These are phyloP conservation scores for Bilobella aurantiaca DNA, from an alignment of 1,140 invertebrate genomes.

Conservation along the genomic window DNA sequence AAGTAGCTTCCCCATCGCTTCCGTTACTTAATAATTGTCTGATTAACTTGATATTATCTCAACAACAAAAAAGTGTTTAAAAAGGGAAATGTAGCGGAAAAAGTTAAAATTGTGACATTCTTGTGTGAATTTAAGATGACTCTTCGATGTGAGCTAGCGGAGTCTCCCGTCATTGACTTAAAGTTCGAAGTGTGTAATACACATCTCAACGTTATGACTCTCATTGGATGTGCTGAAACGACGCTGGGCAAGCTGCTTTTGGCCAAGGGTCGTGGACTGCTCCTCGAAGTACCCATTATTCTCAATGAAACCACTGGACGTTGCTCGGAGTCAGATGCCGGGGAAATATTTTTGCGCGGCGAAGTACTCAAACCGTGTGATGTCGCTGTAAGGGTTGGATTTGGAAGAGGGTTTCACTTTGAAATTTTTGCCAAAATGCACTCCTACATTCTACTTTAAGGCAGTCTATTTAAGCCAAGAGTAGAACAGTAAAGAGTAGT, in stretches of 20 bases:
- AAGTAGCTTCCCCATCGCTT: no score
- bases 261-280: neutral
- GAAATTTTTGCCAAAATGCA: no score
- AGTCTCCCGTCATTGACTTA: neutral
- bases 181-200: slow-evolving; percentile 14
- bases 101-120: no score
- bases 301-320: slow-evolving; percentile 2
- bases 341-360: slow-evolving; percentile 16
- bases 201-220: slow-evolving; percentile 10
- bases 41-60: no score
- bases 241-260: neutral
- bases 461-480: no score
- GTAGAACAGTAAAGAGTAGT: no score
- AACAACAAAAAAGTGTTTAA: no score
- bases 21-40: no score
- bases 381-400: neutral
- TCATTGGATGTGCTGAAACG: slow-evolving; percentile 6
- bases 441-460: no score
- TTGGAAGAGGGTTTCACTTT: no score
- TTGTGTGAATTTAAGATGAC: no score
- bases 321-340: neutral
- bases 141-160: slow-evolving; percentile 3
- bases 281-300: slow-evolving; percentile 4
- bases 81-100: no score
- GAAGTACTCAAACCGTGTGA: slow-evolving; percentile 16